phyloP scores from a whole-genome alignment of 2,888 invertebrate genomes.

The Daptonema setosum region DNA sequence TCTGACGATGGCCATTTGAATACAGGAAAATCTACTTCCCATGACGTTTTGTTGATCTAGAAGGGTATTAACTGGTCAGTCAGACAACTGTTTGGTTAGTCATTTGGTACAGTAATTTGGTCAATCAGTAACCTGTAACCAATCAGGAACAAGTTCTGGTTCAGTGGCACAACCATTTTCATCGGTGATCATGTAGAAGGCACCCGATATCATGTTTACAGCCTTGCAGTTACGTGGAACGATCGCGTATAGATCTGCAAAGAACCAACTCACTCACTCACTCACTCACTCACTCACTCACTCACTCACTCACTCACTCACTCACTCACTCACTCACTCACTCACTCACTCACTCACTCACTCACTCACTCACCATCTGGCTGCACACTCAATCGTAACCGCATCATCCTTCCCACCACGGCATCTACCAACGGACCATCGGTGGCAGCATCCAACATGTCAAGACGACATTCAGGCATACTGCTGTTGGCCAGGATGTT shows the following conservation, averaged over 20 bases:
- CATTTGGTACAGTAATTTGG: too few species aligned
- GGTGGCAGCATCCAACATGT: neutral
- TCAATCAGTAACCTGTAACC: too few species aligned
- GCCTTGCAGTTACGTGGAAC: constrained; percentile 24
- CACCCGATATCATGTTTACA: constrained; percentile 24
- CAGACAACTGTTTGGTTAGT: too few species aligned
- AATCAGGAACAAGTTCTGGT: constrained; percentile 25
- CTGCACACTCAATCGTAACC: neutral
- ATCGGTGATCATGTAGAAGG: constrained; percentile 23
- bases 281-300: too few species aligned
- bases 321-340: too few species aligned
- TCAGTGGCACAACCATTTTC: constrained; percentile 24
- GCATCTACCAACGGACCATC: neutral
- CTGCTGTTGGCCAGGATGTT: neutral
- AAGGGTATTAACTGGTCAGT: too few species aligned
- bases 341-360: too few species aligned
- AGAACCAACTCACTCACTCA: too few species aligned
- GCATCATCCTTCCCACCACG: neutral
- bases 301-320: too few species aligned
- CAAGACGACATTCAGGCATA: neutral
- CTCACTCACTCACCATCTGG: neutral
- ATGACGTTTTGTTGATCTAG: constrained; percentile 10
- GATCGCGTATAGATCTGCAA: constrained; percentile 16
- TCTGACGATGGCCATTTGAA: constrained; percentile 27
- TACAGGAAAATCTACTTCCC: constrained; percentile 16